Base-by-base conservation (phyloP, 2,797 vertebrate species). In the Luscinia megarhynchos region DNA sequence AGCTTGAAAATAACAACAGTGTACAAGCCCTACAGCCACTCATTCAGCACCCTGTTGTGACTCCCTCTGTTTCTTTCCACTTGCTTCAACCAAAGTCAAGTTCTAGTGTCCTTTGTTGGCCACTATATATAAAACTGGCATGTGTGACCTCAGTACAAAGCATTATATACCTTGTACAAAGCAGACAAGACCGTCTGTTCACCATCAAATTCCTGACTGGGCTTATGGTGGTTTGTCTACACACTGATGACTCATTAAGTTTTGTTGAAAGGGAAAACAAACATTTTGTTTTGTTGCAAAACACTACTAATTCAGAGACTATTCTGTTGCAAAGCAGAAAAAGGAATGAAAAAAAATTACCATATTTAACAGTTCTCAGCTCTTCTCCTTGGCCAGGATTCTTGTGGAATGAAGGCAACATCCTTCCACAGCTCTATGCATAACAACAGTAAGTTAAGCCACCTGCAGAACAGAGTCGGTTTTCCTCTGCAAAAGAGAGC, bases 61-160 rank as follows among this genome's bases (percentile, higher is more conserved):
- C 61, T 79, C 68, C 34, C 66, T 89, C 70, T 62, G 50, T 77
- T 91, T 87, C 45, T 53, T 87, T 84, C 53, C 64, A 36, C 80
- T 87, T 85, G 74, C 87, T 78, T 48, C 57, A 53, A 91, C 68
- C 81, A 89, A 96, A 95, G 53, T 94, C 62, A 93, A 67, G 74
- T 84, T 84, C 77, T 76, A 85, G 51, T 54, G 76, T 95, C 84
- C 53, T 83, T 90, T 94, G 86, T 36, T 59, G 45, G 69, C 26
- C 66, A 79, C 18, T 57, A 22, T 40, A 43, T 24, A 66, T 11
- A 51, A 76, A 84, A 85, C n/a, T 57, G 26, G n/a, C 18, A 32
- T 3, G 4, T 26, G 12, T 58, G 58, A 87, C 45, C 63, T 58
- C 4, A 2, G 43, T 6, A 38, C n/a, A 80, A 43, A 94, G 46